Evolutionary conservation across 2,113 vertebrate species (phyloP), one percentile per base, ranked within the genome.

Genomic region (Lamprologus tigripictilis): DNA sequence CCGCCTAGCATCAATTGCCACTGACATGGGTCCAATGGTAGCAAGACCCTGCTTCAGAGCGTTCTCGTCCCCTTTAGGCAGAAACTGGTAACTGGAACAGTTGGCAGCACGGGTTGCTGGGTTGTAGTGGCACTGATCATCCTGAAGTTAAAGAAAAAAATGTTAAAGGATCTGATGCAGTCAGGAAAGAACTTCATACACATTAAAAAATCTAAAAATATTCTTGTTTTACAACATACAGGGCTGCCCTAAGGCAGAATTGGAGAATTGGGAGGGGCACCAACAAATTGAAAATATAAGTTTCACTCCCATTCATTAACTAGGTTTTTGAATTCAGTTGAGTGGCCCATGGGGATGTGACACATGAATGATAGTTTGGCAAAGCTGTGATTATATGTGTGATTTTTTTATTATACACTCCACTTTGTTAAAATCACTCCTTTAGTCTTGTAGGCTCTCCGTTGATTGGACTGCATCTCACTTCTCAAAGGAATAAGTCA

Each of bases 11-110:
- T 99, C 98, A 5, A 99, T 96, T 23, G 4, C 97, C 1, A 99
- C 98, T 0, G 98, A 97, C 40, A 99, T 95, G 0, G 99, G 98
- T 3, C 99, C 99, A 1, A 98, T 76, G 5, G 51, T 95, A 87
- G 97, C 98, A 5, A 99, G 53, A 0, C 94, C 95, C 5, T 96
- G 83, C 82, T 97, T 95, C 57, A 99, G 94, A 2, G 92, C 93
- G 0, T 47, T 83, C 82, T 99, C 98, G 1, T 96, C 73, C 0
- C 93, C 96, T 0, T 6, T 0, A 0, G 96, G 94, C 17, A 98
- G 94, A 55, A 90, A 94, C 0, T 5, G 47, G 54, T 97, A 98
- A 0, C 8, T 45, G 17, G 97, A 96, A 55, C 98, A 99, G 13
- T 98, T 97, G 61, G 98, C 97, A 3, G 97, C 97, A 3, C 96